Conservation (phyloP, 2,797 vertebrate genomes). For the Fringilla coelebs region DNA sequence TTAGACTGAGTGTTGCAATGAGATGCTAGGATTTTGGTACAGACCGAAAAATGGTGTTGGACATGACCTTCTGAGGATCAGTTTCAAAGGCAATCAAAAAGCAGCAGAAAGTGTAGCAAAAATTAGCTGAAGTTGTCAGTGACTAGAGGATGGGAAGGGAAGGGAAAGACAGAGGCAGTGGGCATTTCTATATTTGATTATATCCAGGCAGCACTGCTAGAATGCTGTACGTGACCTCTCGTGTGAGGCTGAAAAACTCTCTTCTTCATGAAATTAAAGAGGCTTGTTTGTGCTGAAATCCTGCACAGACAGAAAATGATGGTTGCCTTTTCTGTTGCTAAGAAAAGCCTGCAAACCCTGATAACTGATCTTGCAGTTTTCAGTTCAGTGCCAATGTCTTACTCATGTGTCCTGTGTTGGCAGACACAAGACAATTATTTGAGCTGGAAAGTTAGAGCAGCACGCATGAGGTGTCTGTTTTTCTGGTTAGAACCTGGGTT, state of each 20-base stretch:
- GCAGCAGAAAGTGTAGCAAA: background rate
- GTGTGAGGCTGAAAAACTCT: background rate
- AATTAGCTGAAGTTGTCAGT: background rate
- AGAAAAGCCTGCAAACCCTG: background rate
- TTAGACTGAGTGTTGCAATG: background rate
- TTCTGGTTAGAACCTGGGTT: slow-evolving; percentile 39
- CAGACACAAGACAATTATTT: slow-evolving; percentile 8
- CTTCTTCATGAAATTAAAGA: background rate
- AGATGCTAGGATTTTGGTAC: background rate
- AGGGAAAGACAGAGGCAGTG: background rate
- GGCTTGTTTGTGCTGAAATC: background rate
- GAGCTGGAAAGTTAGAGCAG: slow-evolving; percentile 13
- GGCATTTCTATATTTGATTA: background rate
- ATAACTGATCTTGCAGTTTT: slow-evolving; percentile 23
- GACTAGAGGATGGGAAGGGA: background rate
- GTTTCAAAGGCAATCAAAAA: background rate
- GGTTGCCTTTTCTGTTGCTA: background rate
- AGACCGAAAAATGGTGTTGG: background rate
- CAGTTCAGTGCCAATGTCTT: slow-evolving; percentile 10
- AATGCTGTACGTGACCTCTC: background rate
- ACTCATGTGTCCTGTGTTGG: slow-evolving; percentile 27
- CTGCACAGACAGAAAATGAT: background rate
- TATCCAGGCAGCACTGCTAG: background rate
- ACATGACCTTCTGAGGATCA: background rate
- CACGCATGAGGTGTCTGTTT: slow-evolving; percentile 14